These are phyloP conservation scores for Brachyalestes nurse DNA, from an alignment of 2,797 vertebrate genomes.

Conservation along the genomic window DNA sequence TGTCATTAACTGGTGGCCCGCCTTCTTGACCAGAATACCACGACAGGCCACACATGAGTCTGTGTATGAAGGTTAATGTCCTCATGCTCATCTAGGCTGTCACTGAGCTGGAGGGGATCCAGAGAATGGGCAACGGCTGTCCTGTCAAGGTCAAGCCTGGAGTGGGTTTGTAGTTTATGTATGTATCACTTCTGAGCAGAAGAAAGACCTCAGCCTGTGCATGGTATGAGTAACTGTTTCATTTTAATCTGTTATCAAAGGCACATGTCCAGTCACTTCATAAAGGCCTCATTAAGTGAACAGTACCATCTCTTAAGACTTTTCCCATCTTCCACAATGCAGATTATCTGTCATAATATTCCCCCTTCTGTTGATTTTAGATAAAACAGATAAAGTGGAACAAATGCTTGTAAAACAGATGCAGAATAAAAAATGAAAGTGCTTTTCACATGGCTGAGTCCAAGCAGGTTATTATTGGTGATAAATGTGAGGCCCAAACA, in stretches of 20 bases:
- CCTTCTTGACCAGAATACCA: background rate
- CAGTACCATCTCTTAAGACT: background rate
- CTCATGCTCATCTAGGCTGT: background rate
- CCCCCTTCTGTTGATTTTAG: background rate
- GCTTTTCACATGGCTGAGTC: background rate
- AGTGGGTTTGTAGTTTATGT: background rate
- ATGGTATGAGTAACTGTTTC: background rate
- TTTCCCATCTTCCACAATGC: background rate
- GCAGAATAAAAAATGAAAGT: background rate
- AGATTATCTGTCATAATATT: constrained; percentile 17
- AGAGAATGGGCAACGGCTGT: constrained; percentile 10
- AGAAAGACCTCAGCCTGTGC: background rate
- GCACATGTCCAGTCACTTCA: no score
- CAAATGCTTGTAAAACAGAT: background rate
- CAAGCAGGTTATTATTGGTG: background rate
- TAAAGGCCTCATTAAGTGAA: background rate
- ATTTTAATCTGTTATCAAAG: background rate
- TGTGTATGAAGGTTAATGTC: background rate
- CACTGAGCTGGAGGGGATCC: constrained; percentile 25
- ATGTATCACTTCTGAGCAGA: background rate
- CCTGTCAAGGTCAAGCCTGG: constrained; percentile 9
- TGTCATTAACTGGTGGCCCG: background rate
- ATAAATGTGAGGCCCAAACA: background rate
- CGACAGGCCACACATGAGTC: background rate
- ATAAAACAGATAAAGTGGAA: background rate